These are phyloP conservation scores for Cirrhinus molitorella DNA, from an alignment of 2,797 vertebrate genomes.

Conservation along the genomic window DNA sequence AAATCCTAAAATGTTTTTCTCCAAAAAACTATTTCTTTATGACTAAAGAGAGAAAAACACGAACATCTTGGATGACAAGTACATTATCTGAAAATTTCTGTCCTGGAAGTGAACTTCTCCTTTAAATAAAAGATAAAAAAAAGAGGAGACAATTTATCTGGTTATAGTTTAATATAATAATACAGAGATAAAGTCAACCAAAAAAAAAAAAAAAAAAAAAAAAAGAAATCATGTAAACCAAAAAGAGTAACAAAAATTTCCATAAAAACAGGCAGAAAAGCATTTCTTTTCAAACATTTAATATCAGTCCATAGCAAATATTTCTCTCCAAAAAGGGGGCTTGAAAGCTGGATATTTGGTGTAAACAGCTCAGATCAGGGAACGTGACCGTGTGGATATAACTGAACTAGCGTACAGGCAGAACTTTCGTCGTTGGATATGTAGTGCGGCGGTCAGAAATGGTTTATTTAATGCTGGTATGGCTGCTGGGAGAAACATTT, in stretches of 20 bases:
- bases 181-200: constrained; percentile 92
- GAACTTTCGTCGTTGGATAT: constrained; percentile 30
- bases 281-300: constrained; percentile 92
- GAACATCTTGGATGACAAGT: too few relatives aligned
- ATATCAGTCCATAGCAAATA: constrained; percentile 96
- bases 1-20: too few relatives aligned
- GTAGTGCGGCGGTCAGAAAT: constrained; percentile 49
- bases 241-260: constrained; percentile 86
- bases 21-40: too few relatives aligned
- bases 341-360: constrained; percentile 81
- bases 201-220: constrained; percentile 83
- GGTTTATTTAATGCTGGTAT: constrained; percentile 34
- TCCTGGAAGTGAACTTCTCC: too few relatives aligned
- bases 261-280: constrained; percentile 90
- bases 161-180: constrained; percentile 98
- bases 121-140: constrained; percentile 27
- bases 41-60: too few relatives aligned
- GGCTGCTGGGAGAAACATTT: constrained; percentile 34
- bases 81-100: too few relatives aligned
- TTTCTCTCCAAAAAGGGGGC: constrained; percentile 85
- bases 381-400: neutral
- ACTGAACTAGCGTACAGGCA: constrained; percentile 7
- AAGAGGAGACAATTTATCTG: constrained; percentile 89
- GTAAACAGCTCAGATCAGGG: constrained; percentile 46
- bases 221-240: constrained; percentile 78